Conservation (phyloP, 2,888 invertebrate species). For the Cepaea hortensis region DNA sequence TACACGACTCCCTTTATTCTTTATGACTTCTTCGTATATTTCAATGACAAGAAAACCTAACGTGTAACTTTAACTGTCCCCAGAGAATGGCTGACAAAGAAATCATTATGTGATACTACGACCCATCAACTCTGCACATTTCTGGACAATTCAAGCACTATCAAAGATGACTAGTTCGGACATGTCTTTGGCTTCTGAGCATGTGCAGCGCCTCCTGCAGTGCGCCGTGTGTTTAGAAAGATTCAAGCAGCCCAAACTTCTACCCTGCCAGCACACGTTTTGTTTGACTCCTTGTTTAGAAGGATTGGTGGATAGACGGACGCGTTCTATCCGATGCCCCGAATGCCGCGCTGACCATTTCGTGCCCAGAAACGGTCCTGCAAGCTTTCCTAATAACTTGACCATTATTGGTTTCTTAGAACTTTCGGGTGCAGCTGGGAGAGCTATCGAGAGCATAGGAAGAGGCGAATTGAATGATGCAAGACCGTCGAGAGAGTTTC, state of each 20-base stretch:
- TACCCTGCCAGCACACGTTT: constrained; percentile 99
- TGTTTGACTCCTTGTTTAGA: constrained; percentile 98
- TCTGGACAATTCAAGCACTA: neutral
- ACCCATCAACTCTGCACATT: neutral
- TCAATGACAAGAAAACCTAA: neutral
- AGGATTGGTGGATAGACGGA: constrained; percentile 84
- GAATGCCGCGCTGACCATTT: constrained; percentile 98
- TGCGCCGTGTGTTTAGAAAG: constrained; percentile 99
- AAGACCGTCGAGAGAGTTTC: neutral
- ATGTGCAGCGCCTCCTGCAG: constrained; percentile 91
- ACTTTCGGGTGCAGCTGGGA: constrained; percentile 80
- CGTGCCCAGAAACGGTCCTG: constrained; percentile 93
- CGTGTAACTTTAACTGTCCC: neutral
- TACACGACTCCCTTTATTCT: no score
- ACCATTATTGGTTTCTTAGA: constrained; percentile 95
- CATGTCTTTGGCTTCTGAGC: constrained; percentile 65
- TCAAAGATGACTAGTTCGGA: constrained; percentile 25
- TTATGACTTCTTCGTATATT: neutral
- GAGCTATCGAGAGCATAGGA: constrained; percentile 1
- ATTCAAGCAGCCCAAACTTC: constrained; percentile 96
- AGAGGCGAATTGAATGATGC: constrained; percentile 1
- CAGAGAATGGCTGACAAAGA: neutral
- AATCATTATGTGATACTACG: neutral
- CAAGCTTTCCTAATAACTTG: constrained; percentile 96
- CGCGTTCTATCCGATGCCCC: constrained; percentile 90